These are phyloP conservation scores for Andrena flavipes DNA, from an alignment of 2,888 invertebrate species.

Conservation along the genomic window DNA sequence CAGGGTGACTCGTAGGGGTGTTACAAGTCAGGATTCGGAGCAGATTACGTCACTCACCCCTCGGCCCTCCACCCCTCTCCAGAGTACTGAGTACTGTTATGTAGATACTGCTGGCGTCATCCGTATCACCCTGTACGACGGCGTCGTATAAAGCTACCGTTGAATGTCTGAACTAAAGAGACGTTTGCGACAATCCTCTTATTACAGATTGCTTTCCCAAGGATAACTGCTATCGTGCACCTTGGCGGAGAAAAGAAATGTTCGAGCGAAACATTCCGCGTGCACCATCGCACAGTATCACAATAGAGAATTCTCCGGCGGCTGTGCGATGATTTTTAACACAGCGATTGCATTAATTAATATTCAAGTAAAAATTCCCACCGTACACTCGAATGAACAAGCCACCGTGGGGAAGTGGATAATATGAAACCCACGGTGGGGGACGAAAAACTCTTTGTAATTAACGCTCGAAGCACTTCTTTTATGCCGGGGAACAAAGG, in stretches of 20 bases:
- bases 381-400: constrained; percentile 69
- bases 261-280: background rate
- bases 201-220: background rate
- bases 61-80: background rate
- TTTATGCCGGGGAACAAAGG: constrained; percentile 42
- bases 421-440: constrained; percentile 69
- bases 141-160: constrained; percentile 10
- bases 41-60: constrained; percentile 73
- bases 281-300: background rate
- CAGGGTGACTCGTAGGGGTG: constrained; percentile 66
- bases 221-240: background rate
- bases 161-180: background rate
- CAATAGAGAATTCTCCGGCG: constrained; percentile 23
- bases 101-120: constrained; percentile 51
- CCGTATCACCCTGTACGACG: constrained; percentile 43
- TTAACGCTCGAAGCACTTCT: constrained; percentile 72
- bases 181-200: background rate
- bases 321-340: background rate
- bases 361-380: constrained; percentile 75
- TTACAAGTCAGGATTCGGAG: constrained; percentile 71
- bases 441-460: constrained; percentile 78
- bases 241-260: background rate
- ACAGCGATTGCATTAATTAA: constrained; percentile 74
- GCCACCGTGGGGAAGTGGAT: constrained; percentile 67
- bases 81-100: constrained; percentile 47